phyloP scores from a whole-genome alignment of 2,797 vertebrate genomes.

The Diceros bicornis region DNA sequence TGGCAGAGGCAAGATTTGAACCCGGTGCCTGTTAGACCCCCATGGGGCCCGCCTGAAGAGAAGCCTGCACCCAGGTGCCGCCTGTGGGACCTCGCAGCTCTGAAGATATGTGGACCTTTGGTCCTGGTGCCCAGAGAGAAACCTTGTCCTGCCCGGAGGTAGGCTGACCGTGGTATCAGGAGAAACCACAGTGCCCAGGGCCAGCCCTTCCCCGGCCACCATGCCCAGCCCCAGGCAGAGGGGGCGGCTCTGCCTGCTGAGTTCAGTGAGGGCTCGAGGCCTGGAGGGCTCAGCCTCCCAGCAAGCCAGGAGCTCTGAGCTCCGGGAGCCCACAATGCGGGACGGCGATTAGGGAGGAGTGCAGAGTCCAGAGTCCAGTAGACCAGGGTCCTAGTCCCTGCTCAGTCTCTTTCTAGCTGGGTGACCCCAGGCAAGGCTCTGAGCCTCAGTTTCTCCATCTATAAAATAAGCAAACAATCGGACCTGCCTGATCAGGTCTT shows the following conservation, averaged over 20 bases:
- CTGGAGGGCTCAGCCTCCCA: not conserved
- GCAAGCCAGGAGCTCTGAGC: not conserved
- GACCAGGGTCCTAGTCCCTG: not conserved
- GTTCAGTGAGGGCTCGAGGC: not conserved
- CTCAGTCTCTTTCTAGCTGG: not conserved
- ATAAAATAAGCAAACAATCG: not conserved
- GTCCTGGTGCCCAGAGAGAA: not conserved
- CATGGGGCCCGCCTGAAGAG: not conserved
- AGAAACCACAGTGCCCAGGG: not conserved
- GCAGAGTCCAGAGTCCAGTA: not conserved
- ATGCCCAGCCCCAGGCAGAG: not conserved
- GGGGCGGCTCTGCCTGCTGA: not conserved
- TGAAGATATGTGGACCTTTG: not conserved
- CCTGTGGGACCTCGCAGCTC: not conserved
- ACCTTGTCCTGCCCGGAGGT: not conserved
- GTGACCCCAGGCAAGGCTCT: not conserved
- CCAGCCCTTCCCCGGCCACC: not conserved
- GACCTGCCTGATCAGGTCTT: not conserved
- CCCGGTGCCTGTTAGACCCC: not conserved
- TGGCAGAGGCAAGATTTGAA: slow-evolving; percentile 3
- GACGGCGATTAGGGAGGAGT: not conserved
- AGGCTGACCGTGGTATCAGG: not conserved
- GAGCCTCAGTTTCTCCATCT: slow-evolving; percentile 1
- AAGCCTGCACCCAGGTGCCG: not conserved
- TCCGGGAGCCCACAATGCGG: not conserved